phyloP scores from a whole-genome alignment of 2,888 invertebrate species.

The Pyrochroa serraticornis region DNA sequence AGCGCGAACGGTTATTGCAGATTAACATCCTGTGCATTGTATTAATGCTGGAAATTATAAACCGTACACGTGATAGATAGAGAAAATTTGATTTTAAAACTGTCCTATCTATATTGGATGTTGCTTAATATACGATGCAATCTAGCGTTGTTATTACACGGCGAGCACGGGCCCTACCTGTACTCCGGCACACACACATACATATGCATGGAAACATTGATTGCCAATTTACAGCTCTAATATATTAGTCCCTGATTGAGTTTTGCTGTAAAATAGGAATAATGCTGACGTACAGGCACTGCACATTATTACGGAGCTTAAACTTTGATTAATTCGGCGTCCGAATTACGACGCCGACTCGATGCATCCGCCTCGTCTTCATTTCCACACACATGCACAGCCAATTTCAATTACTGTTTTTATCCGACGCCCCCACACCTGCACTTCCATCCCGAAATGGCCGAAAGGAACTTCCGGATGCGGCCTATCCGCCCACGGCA shows the following conservation, averaged over 20 bases:
- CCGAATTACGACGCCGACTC: slow-evolving; percentile 49
- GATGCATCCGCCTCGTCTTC: slow-evolving; percentile 44
- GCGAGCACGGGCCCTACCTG: slow-evolving; percentile 38
- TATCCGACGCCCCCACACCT: not conserved
- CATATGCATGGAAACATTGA: slow-evolving; percentile 62
- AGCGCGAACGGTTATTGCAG: slow-evolving; percentile 59
- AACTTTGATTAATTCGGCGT: slow-evolving; percentile 60
- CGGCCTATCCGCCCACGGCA: too few relatives aligned
- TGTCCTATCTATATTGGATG: slow-evolving; percentile 59
- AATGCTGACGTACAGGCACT: slow-evolving; percentile 59
- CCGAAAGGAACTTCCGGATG: too few relatives aligned
- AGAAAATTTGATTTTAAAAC: slow-evolving; percentile 61
- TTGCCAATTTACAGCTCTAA: slow-evolving; percentile 62
- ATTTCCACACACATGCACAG: slow-evolving; percentile 33
- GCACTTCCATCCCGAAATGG: not conserved
- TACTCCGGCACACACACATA: slow-evolving; percentile 47
- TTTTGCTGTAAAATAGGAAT: slow-evolving; percentile 61
- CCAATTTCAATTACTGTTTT: slow-evolving; percentile 11
- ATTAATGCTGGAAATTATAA: slow-evolving; percentile 60
- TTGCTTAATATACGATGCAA: slow-evolving; percentile 60
- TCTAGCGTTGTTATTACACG: slow-evolving; percentile 59
- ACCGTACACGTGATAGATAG: slow-evolving; percentile 58
- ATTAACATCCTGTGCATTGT: slow-evolving; percentile 59
- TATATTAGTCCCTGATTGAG: slow-evolving; percentile 62
- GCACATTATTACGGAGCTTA: slow-evolving; percentile 59